Evolutionary conservation across 2,888 invertebrate genomes (phyloP).

Genomic region (Eupithecia centaureata): DNA sequence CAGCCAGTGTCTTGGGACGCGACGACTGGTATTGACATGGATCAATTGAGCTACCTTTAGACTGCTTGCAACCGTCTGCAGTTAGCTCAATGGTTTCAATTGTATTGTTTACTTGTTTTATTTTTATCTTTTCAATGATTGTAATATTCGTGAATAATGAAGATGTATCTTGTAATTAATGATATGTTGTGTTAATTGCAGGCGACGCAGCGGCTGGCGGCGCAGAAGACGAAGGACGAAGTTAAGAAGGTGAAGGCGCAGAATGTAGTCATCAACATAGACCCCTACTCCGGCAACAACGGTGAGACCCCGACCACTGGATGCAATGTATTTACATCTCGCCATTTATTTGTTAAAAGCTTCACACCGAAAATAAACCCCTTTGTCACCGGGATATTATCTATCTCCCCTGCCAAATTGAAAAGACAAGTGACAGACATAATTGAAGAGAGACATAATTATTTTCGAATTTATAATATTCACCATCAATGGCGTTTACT

Average conservation of each 20-base stretch:
- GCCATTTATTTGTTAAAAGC: neutral
- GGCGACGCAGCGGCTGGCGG: constrained; percentile 93
- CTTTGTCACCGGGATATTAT: too few species aligned
- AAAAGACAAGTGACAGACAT: neutral
- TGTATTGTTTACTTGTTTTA: too few species aligned
- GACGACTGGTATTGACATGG: too few species aligned
- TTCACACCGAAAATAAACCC: too few species aligned
- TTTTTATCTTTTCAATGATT: too few species aligned
- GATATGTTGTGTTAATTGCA: constrained; percentile 61
- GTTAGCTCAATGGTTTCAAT: too few species aligned
- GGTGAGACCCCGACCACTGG: neutral
- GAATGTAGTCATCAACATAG: constrained; percentile 61
- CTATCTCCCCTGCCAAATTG: neutral
- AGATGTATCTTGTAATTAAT: neutral
- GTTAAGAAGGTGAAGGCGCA: constrained; percentile 90
- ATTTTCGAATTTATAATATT: too few species aligned
- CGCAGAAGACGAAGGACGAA: constrained; percentile 95
- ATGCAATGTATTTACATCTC: neutral
- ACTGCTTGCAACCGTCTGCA: too few species aligned
- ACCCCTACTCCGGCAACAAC: constrained; percentile 79
- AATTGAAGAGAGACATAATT: neutral
- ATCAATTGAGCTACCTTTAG: too few species aligned
- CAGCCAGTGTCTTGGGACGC: too few species aligned
- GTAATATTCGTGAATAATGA: too few species aligned
- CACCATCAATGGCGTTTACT: too few species aligned